Conservation (phyloP, 2,113 vertebrate genomes). For the Chlorocebus sabaeus region DNA sequence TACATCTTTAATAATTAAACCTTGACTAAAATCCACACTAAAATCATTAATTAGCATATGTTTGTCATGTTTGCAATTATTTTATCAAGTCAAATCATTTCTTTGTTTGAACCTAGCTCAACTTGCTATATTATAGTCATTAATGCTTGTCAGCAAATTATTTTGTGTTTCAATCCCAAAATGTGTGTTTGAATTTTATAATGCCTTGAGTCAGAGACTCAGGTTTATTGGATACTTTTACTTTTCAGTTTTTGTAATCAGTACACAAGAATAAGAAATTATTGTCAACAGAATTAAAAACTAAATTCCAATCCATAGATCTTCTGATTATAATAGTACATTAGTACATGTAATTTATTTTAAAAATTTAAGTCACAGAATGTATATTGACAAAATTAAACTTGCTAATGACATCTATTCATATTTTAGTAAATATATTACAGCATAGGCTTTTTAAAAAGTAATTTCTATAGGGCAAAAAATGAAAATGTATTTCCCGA, state of each 20-base stretch:
- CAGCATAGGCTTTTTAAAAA: background rate
- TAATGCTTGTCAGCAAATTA: background rate
- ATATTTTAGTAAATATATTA: slow-evolving; percentile 16
- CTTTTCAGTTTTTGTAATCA: background rate
- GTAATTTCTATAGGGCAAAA: slow-evolving; percentile 43
- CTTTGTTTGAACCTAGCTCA: background rate
- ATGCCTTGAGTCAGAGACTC: background rate
- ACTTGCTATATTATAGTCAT: background rate
- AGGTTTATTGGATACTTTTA: background rate
- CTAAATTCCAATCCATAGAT: slow-evolving; percentile 27
- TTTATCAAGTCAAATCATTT: background rate
- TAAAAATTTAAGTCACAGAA: background rate
- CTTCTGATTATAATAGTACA: background rate
- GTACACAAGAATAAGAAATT: background rate
- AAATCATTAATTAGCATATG: slow-evolving; percentile 14
- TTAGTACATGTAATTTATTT: background rate
- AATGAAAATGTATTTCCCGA: slow-evolving; percentile 35
- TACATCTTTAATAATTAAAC: slow-evolving; percentile 22
- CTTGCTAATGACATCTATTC: background rate
- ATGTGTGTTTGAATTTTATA: background rate
- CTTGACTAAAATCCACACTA: background rate
- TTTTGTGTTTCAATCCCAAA: background rate
- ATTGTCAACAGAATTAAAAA: slow-evolving; percentile 28
- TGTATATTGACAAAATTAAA: background rate
- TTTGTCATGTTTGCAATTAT: background rate